These are phyloP conservation scores for Onthophagus sagittarius DNA, from an alignment of 2,888 invertebrate species.

Conservation along the genomic window DNA sequence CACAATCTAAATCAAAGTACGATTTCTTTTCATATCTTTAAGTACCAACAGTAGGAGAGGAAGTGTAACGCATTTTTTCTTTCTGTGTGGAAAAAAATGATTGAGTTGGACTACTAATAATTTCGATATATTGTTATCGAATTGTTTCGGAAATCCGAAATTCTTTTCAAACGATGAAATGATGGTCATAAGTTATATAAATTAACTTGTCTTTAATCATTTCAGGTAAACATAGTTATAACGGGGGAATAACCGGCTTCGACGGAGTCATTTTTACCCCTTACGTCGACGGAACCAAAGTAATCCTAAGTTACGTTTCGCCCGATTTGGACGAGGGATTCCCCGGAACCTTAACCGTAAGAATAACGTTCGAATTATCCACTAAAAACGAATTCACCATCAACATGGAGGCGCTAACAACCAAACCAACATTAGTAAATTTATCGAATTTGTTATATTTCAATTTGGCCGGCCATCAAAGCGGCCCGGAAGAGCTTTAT, in stretches of 20 bases:
- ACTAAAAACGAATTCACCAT: constrained; percentile 71
- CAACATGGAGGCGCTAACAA: constrained; percentile 70
- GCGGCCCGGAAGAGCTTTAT: constrained; percentile 59
- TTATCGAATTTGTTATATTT: constrained; percentile 84
- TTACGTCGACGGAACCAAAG: constrained; percentile 55
- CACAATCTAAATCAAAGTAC: too few species aligned
- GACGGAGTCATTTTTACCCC: constrained; percentile 71
- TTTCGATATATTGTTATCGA: too few species aligned
- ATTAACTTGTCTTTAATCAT: too few species aligned
- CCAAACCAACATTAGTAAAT: constrained; percentile 77
- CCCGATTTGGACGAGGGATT: constrained; percentile 79
- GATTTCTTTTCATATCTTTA: too few species aligned
- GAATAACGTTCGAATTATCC: constrained; percentile 67
- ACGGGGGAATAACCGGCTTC: constrained; percentile 80
- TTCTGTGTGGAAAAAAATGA: too few species aligned
- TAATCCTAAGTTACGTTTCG: constrained; percentile 71
- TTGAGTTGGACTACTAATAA: too few species aligned
- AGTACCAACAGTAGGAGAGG: too few species aligned
- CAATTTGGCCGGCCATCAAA: constrained; percentile 83
- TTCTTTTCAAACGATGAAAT: too few species aligned
- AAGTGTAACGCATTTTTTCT: too few species aligned
- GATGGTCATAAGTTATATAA: too few species aligned
- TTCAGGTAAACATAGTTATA: constrained; percentile 62
- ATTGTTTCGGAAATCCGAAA: too few species aligned
- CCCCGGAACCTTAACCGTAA: constrained; percentile 74